Conservation (phyloP, 2,113 vertebrate genomes). For the Dascyllus trimaculatus region DNA sequence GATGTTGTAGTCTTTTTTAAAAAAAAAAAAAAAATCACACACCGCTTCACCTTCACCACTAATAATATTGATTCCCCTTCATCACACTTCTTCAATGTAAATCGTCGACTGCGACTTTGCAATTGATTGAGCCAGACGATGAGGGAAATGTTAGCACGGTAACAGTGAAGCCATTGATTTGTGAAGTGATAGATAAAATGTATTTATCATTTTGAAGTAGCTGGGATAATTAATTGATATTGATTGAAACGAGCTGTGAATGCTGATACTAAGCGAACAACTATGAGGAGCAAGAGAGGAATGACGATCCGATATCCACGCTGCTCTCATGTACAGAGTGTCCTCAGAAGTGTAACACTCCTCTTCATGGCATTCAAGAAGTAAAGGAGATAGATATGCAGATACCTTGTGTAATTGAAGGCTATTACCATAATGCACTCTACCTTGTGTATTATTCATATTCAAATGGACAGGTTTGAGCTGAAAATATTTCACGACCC, state of each 20-base stretch:
- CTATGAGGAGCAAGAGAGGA: constrained; percentile 35
- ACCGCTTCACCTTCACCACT: constrained; percentile 57
- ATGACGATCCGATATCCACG: constrained; percentile 40
- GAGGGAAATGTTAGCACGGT: constrained; percentile 71
- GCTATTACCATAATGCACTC: constrained; percentile 81
- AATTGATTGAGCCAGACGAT: constrained; percentile 60
- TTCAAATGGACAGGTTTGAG: constrained; percentile 78
- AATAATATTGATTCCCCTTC: constrained; percentile 68
- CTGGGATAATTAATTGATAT: constrained; percentile 76
- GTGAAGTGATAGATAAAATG: constrained; percentile 74
- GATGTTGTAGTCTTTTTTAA: constrained; percentile 20
- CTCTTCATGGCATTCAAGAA: constrained; percentile 61
- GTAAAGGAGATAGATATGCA: constrained; percentile 67
- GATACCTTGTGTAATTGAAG: constrained; percentile 79
- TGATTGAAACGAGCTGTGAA: constrained; percentile 60
- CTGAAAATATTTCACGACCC: constrained; percentile 72
- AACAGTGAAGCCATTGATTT: constrained; percentile 76
- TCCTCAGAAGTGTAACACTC: constrained; percentile 59
- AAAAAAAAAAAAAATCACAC: constrained; percentile 17
- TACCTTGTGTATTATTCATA: constrained; percentile 81
- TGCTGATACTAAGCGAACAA: constrained; percentile 36
- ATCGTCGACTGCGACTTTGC: constrained; percentile 55
- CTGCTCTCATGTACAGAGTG: constrained; percentile 42
- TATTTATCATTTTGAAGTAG: constrained; percentile 74
- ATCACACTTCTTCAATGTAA: constrained; percentile 64